Base-by-base conservation (phyloP, 2,113 vertebrate species). In the Eretmochelys imbricata region DNA sequence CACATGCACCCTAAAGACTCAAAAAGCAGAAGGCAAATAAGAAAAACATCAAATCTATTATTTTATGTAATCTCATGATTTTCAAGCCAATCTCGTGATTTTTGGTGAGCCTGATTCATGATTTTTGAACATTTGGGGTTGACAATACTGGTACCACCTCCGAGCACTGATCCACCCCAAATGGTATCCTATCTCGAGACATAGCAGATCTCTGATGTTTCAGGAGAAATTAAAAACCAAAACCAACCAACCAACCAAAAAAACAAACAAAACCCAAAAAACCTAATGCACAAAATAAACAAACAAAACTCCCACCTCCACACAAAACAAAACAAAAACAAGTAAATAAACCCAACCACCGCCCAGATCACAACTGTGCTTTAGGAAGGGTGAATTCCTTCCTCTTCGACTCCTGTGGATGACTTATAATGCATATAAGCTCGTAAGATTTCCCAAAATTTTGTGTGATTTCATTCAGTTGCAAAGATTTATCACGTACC, bases 401-500 rank as follows among this genome's bases (percentile, higher is more conserved):
- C 31, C 35, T 69, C 35, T 20, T 19, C 8, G 51, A 81, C 17
- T 88, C 31, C 50, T 38, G 12, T 22, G 87, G 35, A 59, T 62
- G 94, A 81, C 38, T 75, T 0, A 1, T 75, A 76, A 89, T 0
- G 0, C 14, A 0, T 69, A n/a, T 2, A 1, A 24, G 31, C 27
- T 91, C 17, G 19, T 55, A 54, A 55, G 35, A 80, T 51, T 85
- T 91, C 51, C 51, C 6, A 5, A 20, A 75, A 25, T 2, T 6
- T 38, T 22, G 6, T 7, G 17, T 38, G 29, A 51, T 42, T 8
- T 19, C 3, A 1, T 65, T 84, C 13, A 2, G 3, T 20, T 38
- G 29, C 1, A 24, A 48, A 46, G 42, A 76, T 82, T 78, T 93
- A 48, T 55, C 8, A 4, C 19, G 12, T 48, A 8, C 35, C 53